Conservation (phyloP, 2,797 vertebrate species). For the Coendou prehensilis region DNA sequence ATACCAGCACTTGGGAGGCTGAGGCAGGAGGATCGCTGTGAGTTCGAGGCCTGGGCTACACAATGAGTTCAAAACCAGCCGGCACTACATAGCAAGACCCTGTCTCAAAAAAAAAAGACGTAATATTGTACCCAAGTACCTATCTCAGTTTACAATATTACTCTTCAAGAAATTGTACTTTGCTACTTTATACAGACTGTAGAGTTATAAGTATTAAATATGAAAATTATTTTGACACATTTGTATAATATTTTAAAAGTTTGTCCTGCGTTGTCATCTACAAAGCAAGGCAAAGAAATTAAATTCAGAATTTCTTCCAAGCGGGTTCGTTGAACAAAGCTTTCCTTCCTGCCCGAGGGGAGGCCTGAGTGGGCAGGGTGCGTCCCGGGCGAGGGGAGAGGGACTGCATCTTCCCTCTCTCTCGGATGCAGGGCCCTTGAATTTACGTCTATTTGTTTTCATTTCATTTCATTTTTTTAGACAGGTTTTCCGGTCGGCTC, state of each 20-base stretch:
- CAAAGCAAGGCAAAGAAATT: slow-evolving; percentile 48
- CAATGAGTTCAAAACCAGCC: neutral
- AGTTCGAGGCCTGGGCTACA: neutral
- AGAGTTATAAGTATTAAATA: slow-evolving; percentile 21
- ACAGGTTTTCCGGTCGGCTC: neutral
- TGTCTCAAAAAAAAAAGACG: neutral
- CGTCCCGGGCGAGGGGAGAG: neutral
- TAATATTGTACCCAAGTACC: neutral
- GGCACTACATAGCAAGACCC: neutral
- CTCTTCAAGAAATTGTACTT: slow-evolving; percentile 42
- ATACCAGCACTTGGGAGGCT: neutral
- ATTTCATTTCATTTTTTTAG: neutral
- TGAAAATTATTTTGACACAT: slow-evolving; percentile 64
- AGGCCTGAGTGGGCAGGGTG: neutral
- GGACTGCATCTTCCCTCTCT: neutral
- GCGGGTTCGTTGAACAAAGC: neutral
- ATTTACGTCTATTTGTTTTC: neutral
- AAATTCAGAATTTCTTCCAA: slow-evolving; percentile 36
- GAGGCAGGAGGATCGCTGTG: neutral
- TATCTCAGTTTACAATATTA: slow-evolving; percentile 42
- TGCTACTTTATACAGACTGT: slow-evolving; percentile 62
- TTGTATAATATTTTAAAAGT: slow-evolving; percentile 20
- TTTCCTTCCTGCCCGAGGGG: neutral
- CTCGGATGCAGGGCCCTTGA: neutral
- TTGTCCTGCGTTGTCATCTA: neutral